Evolutionary conservation across 2,113 vertebrate genomes (phyloP).

Genomic region (Sapajus apella): DNA sequence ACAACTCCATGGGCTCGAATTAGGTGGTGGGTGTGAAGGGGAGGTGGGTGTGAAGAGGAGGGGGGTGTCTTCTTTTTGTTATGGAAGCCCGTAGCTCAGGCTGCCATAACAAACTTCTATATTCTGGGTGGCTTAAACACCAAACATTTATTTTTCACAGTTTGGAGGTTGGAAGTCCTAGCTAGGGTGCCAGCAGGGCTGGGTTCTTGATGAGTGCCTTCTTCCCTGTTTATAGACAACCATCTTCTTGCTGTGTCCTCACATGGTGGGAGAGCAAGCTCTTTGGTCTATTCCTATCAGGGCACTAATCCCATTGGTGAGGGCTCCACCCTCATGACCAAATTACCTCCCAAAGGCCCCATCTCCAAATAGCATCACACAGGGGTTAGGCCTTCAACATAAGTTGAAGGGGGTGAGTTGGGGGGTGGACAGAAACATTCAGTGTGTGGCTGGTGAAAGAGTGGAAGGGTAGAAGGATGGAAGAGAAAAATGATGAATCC

Average conservation of each 20-base stretch:
- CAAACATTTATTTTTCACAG: background rate
- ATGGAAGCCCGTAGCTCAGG: background rate
- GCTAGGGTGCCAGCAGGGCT: background rate
- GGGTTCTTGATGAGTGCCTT: background rate
- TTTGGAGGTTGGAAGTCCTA: background rate
- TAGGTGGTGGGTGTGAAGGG: background rate
- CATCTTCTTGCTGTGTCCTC: background rate
- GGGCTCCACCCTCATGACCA: background rate
- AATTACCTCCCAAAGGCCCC: no score
- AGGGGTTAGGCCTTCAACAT: background rate
- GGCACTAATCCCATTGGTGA: background rate
- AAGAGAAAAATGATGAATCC: background rate
- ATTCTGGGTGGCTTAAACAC: background rate
- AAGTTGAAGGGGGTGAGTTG: background rate
- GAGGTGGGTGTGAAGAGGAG: no score
- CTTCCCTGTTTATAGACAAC: background rate
- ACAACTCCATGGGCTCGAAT: no score
- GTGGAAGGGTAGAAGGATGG: background rate
- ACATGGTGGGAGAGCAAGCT: background rate
- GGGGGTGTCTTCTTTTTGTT: no score
- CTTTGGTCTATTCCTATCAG: background rate
- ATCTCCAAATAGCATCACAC: background rate
- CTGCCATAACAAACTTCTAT: background rate
- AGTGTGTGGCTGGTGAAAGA: background rate
- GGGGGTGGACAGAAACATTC: background rate